Base-by-base conservation (phyloP, 2,797 vertebrate species). In the Anabas testudineus region DNA sequence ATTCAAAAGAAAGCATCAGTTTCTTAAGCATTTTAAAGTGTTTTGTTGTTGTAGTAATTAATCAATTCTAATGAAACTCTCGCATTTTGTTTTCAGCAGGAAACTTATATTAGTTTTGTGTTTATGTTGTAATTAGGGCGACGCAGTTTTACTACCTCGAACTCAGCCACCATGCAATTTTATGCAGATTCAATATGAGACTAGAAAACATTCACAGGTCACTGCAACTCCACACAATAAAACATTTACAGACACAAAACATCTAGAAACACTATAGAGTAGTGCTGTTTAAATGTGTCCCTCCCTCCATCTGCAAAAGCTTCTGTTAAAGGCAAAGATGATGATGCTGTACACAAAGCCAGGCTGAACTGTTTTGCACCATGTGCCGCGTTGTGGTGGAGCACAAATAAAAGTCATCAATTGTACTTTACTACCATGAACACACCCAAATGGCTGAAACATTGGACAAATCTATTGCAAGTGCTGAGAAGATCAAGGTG, bases 41-140 rank as follows among this genome's bases (percentile, higher is more conserved):
- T 65, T 68, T 79, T 71, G 69, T 80, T 72, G n/a, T 80, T 55
- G 13, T 61, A 76, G 45, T 41, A 70, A 84, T 82, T 74, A 58
- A 51, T 47, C 58, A 43, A 47, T 67, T 74, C 48, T 7, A 47
- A 18, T 41, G 48, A 47, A 61, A 30, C 28, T n/a, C 24, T n/a
- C 48, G 36, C 42, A 48, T 62, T 76, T 59, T 62, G 41, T 56
- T 80, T 78, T 67, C 39, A 72, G 55, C 53, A 32, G 14, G 28
- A 57, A 52, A 74, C 42, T 9, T 13, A 51, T 45, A 84, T 80
- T 64, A 75, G 75, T 84, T 55, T 49, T 63, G 56, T 43, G n/a
- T 43, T 59, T 60, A 53, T 64, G 36, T 59, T 32, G 10, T n/a
- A 43, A 37, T 71, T 67, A 3, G 53, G 32, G 34, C 85, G 64